Conservation (phyloP, 2,113 vertebrate genomes). For the Mustela lutreola region DNA sequence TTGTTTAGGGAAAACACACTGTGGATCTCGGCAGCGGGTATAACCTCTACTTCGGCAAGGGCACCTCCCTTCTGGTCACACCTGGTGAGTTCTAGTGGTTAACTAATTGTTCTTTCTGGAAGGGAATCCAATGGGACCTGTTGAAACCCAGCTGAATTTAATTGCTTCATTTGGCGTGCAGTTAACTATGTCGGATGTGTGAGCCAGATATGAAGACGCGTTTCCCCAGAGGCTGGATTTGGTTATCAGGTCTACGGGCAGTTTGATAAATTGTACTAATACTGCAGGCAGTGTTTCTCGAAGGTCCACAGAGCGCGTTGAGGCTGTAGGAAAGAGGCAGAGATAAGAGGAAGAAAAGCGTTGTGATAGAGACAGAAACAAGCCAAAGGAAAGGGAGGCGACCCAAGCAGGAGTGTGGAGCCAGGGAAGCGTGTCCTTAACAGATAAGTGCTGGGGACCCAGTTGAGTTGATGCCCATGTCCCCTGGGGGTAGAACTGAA, state of each 20-base stretch:
- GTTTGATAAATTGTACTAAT: slow-evolving; percentile 77
- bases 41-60: slow-evolving; percentile 63
- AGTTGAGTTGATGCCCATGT: neutral
- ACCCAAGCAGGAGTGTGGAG: neutral
- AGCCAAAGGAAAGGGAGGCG: slow-evolving; percentile 13
- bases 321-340: slow-evolving; percentile 54
- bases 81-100: slow-evolving; percentile 76
- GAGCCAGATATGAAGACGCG: slow-evolving; percentile 75
- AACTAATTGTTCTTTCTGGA: slow-evolving; percentile 73
- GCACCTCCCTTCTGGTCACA: slow-evolving; percentile 70
- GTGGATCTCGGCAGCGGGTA: neutral
- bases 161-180: slow-evolving; percentile 70
- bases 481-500: neutral
- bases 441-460: slow-evolving; percentile 43
- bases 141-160: slow-evolving; percentile 76
- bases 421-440: slow-evolving; percentile 44
- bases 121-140: slow-evolving; percentile 70
- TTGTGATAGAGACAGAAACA: slow-evolving; percentile 60
- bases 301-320: slow-evolving; percentile 13
- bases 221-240: slow-evolving; percentile 73
- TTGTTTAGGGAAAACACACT: slow-evolving; percentile 60
- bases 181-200: slow-evolving; percentile 72
- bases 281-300: slow-evolving; percentile 51
- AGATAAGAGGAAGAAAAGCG: slow-evolving; percentile 70
- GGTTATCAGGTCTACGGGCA: slow-evolving; percentile 71